phyloP scores from a whole-genome alignment of 2,113 vertebrate species.

The Peromyscus californicus region DNA sequence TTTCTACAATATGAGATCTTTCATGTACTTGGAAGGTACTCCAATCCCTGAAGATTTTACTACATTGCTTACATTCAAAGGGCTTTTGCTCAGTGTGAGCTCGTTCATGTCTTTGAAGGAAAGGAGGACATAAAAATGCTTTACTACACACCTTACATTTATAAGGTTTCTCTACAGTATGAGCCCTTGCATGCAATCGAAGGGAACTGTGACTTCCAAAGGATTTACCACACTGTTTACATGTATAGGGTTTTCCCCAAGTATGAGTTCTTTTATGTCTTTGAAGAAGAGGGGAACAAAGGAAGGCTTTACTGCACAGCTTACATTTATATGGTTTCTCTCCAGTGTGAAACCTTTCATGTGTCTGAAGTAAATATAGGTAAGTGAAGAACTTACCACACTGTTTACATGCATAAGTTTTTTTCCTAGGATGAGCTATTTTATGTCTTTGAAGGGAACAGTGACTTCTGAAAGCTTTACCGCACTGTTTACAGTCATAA shows the following conservation, averaged over 20 bases:
- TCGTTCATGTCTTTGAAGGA: constrained; percentile 52
- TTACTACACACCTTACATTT: constrained; percentile 9
- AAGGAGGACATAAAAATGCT: neutral
- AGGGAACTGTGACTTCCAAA: neutral
- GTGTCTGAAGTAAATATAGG: neutral
- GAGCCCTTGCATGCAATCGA: constrained; percentile 28
- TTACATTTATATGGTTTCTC: neutral
- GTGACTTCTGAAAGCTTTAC: constrained; percentile 5
- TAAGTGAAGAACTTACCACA: neutral
- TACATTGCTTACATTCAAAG: constrained; percentile 55
- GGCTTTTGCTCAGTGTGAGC: constrained; percentile 47
- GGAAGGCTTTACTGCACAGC: neutral
- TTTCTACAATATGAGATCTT: neutral
- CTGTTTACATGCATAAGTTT: neutral
- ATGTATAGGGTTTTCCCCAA: neutral
- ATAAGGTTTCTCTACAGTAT: constrained; percentile 38
- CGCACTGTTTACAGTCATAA: neutral
- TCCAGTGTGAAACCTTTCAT: neutral
- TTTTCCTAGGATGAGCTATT: neutral
- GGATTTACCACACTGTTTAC: neutral
- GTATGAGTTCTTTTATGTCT: neutral
- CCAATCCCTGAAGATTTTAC: neutral
- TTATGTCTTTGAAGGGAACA: neutral
- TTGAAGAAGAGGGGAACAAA: neutral
- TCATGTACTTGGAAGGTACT: neutral